Conservation (phyloP, 2,797 vertebrate genomes). For the Scarus forsteni region DNA sequence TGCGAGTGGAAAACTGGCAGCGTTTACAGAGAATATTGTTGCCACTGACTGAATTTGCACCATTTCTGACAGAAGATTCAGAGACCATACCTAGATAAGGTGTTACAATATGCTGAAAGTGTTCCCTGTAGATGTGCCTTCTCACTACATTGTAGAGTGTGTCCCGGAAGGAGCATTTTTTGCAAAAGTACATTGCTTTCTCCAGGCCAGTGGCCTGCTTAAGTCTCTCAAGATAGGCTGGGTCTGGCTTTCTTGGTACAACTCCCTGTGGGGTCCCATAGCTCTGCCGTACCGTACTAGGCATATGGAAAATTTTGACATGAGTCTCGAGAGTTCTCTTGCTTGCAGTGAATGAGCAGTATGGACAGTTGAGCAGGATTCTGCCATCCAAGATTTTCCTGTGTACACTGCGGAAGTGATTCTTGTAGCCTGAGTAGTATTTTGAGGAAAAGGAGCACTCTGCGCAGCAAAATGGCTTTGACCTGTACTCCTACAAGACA, state of each 20-base stretch:
- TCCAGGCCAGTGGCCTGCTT: conserved; percentile 90
- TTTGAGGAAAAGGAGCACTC: conserved; percentile 97
- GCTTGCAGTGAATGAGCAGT: conserved; percentile 96
- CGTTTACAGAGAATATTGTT: conserved; percentile 95
- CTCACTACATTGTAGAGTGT: conserved; percentile 97
- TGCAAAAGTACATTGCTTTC: conserved; percentile 98
- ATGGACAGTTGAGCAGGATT: conserved; percentile 97
- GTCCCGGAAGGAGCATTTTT: conserved; percentile 98
- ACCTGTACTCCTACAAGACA: conserved; percentile 92
- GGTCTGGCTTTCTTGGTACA: conserved; percentile 87
- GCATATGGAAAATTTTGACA: conserved; percentile 97
- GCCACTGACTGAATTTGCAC: conserved; percentile 83
- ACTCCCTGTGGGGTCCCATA: conserved; percentile 70
- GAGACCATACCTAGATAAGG: conserved; percentile 93
- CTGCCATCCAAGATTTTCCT: conserved; percentile 94
- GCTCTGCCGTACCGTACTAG: conserved; percentile 84
- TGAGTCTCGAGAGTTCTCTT: conserved; percentile 98
- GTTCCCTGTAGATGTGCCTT: conserved; percentile 99
- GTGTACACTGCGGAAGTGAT: conserved; percentile 99
- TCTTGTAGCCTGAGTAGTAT: conserved; percentile 99
- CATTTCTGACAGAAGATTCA: conserved; percentile 89
- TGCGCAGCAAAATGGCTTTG: conserved; percentile 99
- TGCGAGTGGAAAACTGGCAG: conserved; percentile 97
- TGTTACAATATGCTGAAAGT: conserved; percentile 96
- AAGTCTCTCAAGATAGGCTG: conserved; percentile 88